These are phyloP conservation scores for Ferrisia virgata DNA, from an alignment of 2,888 invertebrate species.

Conservation along the genomic window DNA sequence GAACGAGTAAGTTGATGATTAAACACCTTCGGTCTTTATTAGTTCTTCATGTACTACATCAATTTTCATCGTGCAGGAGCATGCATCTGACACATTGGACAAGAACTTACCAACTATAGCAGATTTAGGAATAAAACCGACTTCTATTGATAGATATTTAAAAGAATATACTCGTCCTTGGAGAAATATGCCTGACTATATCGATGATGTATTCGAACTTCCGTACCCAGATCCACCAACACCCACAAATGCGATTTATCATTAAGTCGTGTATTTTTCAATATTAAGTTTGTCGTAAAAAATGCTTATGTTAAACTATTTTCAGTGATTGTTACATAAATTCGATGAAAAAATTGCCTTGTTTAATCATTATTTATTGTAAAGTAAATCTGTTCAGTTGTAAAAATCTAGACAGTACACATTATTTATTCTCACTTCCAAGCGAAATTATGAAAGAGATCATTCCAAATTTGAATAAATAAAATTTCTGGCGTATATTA, in stretches of 20 bases:
- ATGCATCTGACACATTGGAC: constrained; percentile 67
- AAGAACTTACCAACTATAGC: constrained; percentile 71
- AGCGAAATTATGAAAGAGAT: background rate
- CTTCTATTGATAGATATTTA: constrained; percentile 66
- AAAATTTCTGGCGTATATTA: background rate
- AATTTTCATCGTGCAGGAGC: constrained; percentile 60
- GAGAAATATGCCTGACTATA: background rate
- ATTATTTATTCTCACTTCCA: background rate
- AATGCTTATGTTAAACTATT: background rate
- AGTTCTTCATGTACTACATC: background rate
- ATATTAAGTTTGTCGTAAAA: background rate
- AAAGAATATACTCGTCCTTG: background rate
- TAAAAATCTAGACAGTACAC: background rate
- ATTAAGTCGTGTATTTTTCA: background rate
- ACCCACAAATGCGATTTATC: background rate
- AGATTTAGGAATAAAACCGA: constrained; percentile 79
- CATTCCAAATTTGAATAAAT: background rate
- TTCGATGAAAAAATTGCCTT: background rate
- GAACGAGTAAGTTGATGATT: constrained; percentile 63
- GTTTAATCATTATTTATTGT: background rate
- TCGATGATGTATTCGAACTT: background rate
- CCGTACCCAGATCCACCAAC: background rate
- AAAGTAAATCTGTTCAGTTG: background rate
- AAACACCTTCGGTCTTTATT: constrained; percentile 23
- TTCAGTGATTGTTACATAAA: too few species aligned